Evolutionary conservation across 2,113 vertebrate species (phyloP), one percentile per base, ranked within the genome.

Genomic region (Poecilia latipinna): DNA sequence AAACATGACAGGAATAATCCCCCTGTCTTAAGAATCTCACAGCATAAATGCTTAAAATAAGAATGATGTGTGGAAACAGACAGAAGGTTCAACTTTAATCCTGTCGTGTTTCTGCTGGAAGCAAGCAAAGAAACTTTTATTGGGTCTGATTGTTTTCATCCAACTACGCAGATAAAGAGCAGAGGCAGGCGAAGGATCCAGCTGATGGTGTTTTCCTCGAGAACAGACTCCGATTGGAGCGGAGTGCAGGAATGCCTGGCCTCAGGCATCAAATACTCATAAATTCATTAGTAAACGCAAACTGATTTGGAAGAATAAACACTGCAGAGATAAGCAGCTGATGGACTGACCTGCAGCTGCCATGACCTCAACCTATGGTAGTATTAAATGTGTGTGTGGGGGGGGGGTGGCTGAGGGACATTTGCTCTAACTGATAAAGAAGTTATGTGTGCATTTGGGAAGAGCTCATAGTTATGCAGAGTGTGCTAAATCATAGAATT

Each of bases 341-440:
- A 92, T 89, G 87, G 81, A 12, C 48, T 90, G 80, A 85, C 68
- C 82, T 76, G 72, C 85, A 87, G 84, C 85, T 89, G 89, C 85
- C 81, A 65, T 90, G 91, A 91, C 89, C 92, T 90, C 88, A 86
- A 85, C 89, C 86, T 82, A 75, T 75, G 74, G 75, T 11, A 22
- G 48, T 74, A 70, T 78, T 68, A 72, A 82, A 84, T 61, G 85
- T 74, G 76, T 84, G 79, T 71, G 77, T 83, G 35, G 44, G 44
- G 15, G 4, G 22, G 77, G 65, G 82, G 67, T 35, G 80, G 84
- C 68, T 62, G 69, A 74, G 72, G 66, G 73, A 81, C 91, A 89
- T 93, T 93, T 93, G 80, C 86, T 89, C 84, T 87, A 91, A 89
- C 87, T 91, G 89, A 93, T 90, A 92, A 85, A 2, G 70, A 65